Evolutionary conservation across 2,888 invertebrate genomes (phyloP), one percentile per base, ranked within the genome.

Genomic region (Sphecodes monilicornis): DNA sequence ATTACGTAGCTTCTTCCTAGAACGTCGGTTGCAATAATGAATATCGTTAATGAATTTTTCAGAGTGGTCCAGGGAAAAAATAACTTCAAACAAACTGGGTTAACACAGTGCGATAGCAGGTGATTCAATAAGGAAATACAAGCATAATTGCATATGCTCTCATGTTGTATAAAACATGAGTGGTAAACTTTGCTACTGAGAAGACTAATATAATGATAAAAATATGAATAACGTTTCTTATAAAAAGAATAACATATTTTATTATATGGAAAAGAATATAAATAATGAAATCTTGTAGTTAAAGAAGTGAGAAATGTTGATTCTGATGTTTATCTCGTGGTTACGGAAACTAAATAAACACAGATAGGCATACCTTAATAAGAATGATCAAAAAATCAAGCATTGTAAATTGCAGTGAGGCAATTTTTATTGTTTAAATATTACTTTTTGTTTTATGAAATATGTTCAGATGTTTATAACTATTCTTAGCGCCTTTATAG

Each of bases 31-130:
- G 11, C 50, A 22, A 13, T 36, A 73, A 46, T 86, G 73, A 82
- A 85, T 68, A 66, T 80, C 0, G 79, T 70, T 85, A 68, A 84
- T 84, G 69, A 85, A 78, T 84, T 91, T 84, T 94, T 78, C 95
- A 96, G 96, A 95, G 95, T 93, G 96, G 95, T 90, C 94, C 96
- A 91, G 95, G 95, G 95, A 95, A 96, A 93, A 96, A 96, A 95
- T 96, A 96, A 96, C 95, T 90, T 90, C 91, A 80, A 93, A 91
- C 86, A 93, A 92, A 85, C 90, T 92, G 86, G 93, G 90, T 87
- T 93, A 91, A 92, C 80, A 87, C 88, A 88, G 78, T 79, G 32
- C 69, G 60, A 82, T 71, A 75, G 71, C 83, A 79, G 80, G 75
- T 74, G 84, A 32, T 88, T 86, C 83, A 82, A 78, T 82, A 84